Evolutionary conservation across 2,888 invertebrate genomes (phyloP).

Genomic region (Eubasilissa splendida): DNA sequence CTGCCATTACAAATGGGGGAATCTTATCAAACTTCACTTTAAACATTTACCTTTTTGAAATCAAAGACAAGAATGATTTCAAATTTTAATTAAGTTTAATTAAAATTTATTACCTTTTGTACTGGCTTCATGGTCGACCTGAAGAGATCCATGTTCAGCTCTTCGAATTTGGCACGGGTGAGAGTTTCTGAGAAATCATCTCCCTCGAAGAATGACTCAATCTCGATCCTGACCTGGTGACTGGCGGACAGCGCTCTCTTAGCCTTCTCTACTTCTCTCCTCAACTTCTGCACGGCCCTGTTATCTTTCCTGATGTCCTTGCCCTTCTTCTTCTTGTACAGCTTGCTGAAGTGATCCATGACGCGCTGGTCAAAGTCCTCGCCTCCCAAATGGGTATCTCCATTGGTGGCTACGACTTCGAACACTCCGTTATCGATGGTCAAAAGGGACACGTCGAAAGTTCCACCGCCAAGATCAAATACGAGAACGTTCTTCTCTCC

Average conservation of each 20-base stretch:
- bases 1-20: too few relatives aligned
- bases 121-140: conserved; percentile 96
- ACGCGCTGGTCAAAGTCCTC: conserved; percentile 99
- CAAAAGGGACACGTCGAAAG: conserved; percentile 97
- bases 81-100: too few relatives aligned
- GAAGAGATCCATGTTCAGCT: conserved; percentile 94
- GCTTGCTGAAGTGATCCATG: conserved; percentile 98
- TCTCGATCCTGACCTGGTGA: conserved; percentile 98
- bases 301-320: conserved; percentile 96
- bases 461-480: conserved; percentile 99
- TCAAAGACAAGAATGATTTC: background rate
- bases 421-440: conserved; percentile 99
- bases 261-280: conserved; percentile 98
- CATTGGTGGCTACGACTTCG: conserved; percentile 93
- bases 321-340: conserved; percentile 99
- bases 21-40: background rate
- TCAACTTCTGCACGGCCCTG: conserved; percentile 94
- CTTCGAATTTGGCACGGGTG: conserved; percentile 98
- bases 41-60: background rate
- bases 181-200: conserved; percentile 98
- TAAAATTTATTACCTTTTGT: conserved; percentile 77
- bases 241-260: conserved; percentile 95
- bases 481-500: conserved; percentile 99
- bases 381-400: conserved; percentile 98
- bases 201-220: conserved; percentile 98